These are phyloP conservation scores for Arctopsyche grandis DNA, from an alignment of 1,140 invertebrate genomes.

Conservation along the genomic window DNA sequence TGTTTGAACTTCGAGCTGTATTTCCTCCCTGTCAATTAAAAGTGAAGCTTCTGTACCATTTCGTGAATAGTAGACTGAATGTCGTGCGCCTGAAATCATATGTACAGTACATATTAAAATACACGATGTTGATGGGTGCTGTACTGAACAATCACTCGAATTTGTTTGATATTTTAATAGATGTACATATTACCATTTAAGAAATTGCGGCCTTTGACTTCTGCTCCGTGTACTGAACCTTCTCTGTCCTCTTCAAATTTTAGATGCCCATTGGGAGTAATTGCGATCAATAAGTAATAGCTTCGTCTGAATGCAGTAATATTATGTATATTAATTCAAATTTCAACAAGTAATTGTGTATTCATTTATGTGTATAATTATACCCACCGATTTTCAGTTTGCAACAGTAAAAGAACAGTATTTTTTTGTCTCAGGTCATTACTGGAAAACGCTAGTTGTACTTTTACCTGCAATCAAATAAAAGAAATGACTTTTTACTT, in stretches of 20 bases:
- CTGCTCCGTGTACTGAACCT: slow-evolving; percentile 75
- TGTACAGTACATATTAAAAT: not conserved
- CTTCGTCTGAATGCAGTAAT: slow-evolving; percentile 71
- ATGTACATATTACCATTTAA: slow-evolving; percentile 68
- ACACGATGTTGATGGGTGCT: too few species aligned
- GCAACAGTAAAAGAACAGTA: slow-evolving; percentile 79
- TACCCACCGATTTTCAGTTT: slow-evolving; percentile 82
- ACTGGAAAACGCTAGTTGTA: slow-evolving; percentile 85
- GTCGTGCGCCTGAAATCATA: slow-evolving; percentile 71
- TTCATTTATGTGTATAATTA: not conserved
- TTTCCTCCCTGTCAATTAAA: slow-evolving; percentile 79
- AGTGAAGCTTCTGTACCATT: slow-evolving; percentile 76
- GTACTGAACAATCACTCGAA: too few species aligned
- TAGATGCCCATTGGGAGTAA: slow-evolving; percentile 83
- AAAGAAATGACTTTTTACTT: not conserved
- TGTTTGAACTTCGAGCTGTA: slow-evolving; percentile 73
- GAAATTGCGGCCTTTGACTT: slow-evolving; percentile 80
- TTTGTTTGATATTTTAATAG: not conserved
- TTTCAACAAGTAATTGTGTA: not conserved
- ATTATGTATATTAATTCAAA: not conserved
- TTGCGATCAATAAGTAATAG: slow-evolving; percentile 83
- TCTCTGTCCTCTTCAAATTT: slow-evolving; percentile 87
- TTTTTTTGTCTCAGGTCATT: slow-evolving; percentile 79
- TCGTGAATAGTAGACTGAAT: slow-evolving; percentile 86
- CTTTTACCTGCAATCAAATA: slow-evolving; percentile 71